A percentile compares a stretch with the other conserved stretches of the same genome.
Conservation (phyloP, 2,113 vertebrate species). For the Melanocharis versteri region DNA sequence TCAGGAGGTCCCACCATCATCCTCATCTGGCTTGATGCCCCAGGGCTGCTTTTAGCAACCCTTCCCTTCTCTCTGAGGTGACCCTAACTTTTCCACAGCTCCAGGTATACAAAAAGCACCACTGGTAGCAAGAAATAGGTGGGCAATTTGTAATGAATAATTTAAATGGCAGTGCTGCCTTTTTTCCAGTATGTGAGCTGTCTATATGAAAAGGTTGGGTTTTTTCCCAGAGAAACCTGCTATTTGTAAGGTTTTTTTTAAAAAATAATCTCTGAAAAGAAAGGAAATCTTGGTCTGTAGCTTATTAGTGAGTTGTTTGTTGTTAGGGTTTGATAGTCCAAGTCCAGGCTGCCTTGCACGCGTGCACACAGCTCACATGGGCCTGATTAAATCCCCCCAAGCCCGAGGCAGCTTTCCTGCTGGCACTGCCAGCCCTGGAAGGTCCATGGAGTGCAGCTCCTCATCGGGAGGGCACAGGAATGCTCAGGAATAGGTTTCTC, state of each 20-base stretch:
- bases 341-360: not conserved
- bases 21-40: not conserved
- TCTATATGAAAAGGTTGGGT: not conserved
- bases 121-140: not conserved
- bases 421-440: not conserved
- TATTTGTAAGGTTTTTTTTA: not conserved
- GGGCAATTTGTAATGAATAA: not conserved
- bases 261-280: not conserved
- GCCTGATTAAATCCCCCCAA: not conserved
- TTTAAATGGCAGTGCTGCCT: not conserved
- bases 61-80: not conserved
- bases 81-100: not conserved
- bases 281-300: not conserved
- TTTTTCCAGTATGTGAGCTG: not conserved
- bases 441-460: not conserved
- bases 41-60: accelerated
- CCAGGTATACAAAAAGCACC: not conserved
- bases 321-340: not conserved
- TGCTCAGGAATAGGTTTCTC: not conserved
- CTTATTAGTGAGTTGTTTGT: constrained; percentile 9
- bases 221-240: not conserved
- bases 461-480: not conserved
- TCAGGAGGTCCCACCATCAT: not conserved
- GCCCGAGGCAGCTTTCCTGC: not conserved
- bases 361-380: not conserved